Conservation (phyloP, 2,888 invertebrate species). For the Drosophila acutilabella region DNA sequence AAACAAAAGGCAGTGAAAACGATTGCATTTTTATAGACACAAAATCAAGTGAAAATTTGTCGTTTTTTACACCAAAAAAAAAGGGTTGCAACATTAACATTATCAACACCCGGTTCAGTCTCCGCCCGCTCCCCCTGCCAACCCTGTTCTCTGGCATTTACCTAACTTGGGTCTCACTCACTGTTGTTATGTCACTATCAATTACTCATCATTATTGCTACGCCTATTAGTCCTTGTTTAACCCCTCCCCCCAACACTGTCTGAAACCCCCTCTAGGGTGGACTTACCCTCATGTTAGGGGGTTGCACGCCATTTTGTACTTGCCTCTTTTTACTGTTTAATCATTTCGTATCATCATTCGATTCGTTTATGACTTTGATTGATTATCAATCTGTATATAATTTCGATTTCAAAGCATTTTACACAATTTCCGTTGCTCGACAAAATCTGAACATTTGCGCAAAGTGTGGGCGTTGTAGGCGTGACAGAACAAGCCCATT, state of each 20-base stretch:
- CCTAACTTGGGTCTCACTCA: constrained; percentile 43
- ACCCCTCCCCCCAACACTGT: neutral
- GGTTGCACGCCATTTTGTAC: constrained; percentile 47
- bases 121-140: no score
- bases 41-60: constrained; percentile 69
- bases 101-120: constrained; percentile 75
- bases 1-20: constrained; percentile 29
- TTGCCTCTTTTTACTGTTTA: constrained; percentile 28
- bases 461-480: constrained; percentile 60
- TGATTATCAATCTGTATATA: constrained; percentile 77
- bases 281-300: constrained; percentile 13
- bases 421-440: neutral
- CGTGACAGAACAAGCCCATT: constrained; percentile 11
- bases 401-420: constrained; percentile 56
- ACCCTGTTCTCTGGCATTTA: constrained; percentile 21
- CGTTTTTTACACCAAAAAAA: constrained; percentile 55
- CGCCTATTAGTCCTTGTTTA: constrained; percentile 46
- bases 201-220: constrained; percentile 79
- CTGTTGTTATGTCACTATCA: constrained; percentile 76
- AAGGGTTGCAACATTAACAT: constrained; percentile 64
- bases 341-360: constrained; percentile 58
- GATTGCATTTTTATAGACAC: constrained; percentile 75
- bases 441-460: constrained; percentile 59
- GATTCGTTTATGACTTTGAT: constrained; percentile 81
- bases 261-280: neutral